phyloP scores from a whole-genome alignment of 1,140 invertebrate species.

The Drosophila tsacasi region DNA sequence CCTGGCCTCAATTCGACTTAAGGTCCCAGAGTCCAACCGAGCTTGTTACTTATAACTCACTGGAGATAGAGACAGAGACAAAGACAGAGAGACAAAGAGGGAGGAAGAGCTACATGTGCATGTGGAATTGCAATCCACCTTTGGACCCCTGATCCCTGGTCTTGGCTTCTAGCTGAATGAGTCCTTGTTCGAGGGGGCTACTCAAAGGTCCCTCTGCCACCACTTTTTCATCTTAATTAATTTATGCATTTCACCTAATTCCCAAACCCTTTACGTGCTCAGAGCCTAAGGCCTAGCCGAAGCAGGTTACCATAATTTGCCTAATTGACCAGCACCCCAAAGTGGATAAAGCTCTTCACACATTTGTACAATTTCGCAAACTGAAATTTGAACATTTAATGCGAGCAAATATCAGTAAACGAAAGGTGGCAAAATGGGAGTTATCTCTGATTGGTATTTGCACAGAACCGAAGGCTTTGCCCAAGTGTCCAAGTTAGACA shows the following conservation, averaged over 20 bases:
- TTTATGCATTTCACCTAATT: slow-evolving; percentile 37
- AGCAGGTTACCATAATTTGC: slow-evolving; percentile 19
- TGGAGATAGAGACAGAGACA: slow-evolving; percentile 11
- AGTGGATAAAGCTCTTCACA: not conserved
- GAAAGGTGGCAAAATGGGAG: too few species aligned
- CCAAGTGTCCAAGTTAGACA: not conserved
- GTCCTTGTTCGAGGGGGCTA: not conserved
- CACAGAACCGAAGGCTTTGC: not conserved
- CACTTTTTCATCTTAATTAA: slow-evolving; percentile 58
- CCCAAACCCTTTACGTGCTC: not conserved
- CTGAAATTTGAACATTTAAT: slow-evolving; percentile 5
- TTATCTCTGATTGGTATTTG: slow-evolving; percentile 5
- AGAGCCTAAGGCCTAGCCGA: not conserved
- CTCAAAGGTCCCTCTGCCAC: slow-evolving; percentile 2
- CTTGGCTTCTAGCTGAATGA: slow-evolving; percentile 6
- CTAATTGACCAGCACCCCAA: slow-evolving; percentile 22
- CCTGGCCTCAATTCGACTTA: slow-evolving; percentile 19
- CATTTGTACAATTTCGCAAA: slow-evolving; percentile 3
- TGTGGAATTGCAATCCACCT: not conserved
- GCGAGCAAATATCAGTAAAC: too few species aligned
- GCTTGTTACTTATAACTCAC: slow-evolving; percentile 38
- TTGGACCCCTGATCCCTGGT: not conserved
- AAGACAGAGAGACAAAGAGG: not conserved
- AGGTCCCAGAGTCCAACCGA: slow-evolving; percentile 6
- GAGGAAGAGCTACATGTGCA: slow-evolving; percentile 14